phyloP scores from a whole-genome alignment of 2,888 invertebrate species.

The Oscheius sp. region DNA sequence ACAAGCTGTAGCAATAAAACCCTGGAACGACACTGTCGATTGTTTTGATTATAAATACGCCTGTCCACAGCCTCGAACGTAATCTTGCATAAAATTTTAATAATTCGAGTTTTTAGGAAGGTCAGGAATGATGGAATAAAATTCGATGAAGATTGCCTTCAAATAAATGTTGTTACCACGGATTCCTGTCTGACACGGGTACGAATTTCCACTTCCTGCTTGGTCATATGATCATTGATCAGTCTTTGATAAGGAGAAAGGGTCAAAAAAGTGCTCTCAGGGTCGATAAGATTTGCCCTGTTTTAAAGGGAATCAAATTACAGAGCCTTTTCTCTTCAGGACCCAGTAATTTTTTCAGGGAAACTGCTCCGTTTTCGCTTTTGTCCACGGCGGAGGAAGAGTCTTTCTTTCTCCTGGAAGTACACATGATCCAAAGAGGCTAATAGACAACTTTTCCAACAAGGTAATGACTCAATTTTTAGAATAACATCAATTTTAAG shows the following conservation, averaged over 20 bases:
- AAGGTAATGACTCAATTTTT: conserved; percentile 7
- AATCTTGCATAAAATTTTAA: neutral
- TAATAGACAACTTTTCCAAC: conserved; percentile 43
- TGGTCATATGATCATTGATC: no score
- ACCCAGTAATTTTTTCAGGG: conserved; percentile 34
- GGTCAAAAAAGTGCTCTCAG: no score
- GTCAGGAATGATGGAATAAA: neutral
- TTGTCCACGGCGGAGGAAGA: conserved; percentile 43
- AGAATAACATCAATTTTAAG: conserved; percentile 21
- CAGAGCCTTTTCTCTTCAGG: no score
- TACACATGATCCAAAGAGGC: conserved; percentile 30
- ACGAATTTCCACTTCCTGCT: no score
- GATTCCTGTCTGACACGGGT: conserved; percentile 6
- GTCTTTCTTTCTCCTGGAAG: conserved; percentile 38
- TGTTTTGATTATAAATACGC: neutral
- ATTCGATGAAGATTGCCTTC: neutral
- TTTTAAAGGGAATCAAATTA: no score
- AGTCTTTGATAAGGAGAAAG: no score
- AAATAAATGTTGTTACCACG: neutral
- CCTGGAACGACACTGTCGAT: conserved; percentile 2
- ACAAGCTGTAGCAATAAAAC: conserved; percentile 11
- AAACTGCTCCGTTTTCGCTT: conserved; percentile 45
- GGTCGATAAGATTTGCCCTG: no score
- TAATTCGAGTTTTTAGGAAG: neutral
- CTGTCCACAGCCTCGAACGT: neutral